A percentile compares a stretch with the other conserved stretches of the same genome.
Conservation (phyloP, 2,888 invertebrate species). For the Cremastinae sp. region DNA sequence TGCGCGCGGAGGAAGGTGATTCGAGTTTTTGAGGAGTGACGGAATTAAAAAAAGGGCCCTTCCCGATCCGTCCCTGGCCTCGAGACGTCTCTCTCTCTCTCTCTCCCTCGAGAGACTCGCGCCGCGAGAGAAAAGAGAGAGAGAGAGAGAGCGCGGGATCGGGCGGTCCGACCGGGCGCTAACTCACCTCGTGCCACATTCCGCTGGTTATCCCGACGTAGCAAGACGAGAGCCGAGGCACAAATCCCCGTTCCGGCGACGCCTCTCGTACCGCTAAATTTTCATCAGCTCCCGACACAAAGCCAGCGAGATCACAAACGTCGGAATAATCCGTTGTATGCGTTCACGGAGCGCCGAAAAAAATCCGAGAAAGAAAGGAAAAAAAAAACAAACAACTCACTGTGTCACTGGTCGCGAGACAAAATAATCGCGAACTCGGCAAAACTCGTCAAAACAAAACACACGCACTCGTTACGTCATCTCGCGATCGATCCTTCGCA, state of each 20-base stretch:
- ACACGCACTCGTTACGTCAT: conserved; percentile 41
- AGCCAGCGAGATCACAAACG: conserved; percentile 8
- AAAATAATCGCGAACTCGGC: background rate
- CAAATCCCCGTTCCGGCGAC: conserved; percentile 54
- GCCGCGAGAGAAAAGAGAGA: conserved; percentile 39
- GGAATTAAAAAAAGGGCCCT: conserved; percentile 56
- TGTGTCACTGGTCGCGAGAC: conserved; percentile 1
- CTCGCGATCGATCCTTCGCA: conserved; percentile 8
- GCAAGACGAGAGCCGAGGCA: conserved; percentile 60
- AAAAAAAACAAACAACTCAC: conserved; percentile 10
- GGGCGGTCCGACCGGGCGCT: conserved; percentile 63
- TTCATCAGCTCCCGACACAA: conserved; percentile 17
- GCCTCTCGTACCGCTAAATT: conserved; percentile 49
- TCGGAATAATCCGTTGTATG: background rate
- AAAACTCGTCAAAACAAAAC: conserved; percentile 45
- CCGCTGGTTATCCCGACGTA: conserved; percentile 71
- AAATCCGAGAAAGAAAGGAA: background rate
- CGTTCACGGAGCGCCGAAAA: background rate
- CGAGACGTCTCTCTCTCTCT: conserved; percentile 53
- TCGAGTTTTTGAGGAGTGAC: conserved; percentile 28
- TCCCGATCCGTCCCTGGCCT: conserved; percentile 70
- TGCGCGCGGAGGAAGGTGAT: conserved; percentile 2
- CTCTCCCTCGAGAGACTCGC: conserved; percentile 33
- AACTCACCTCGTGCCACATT: conserved; percentile 80
- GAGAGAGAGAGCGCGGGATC: conserved; percentile 58